Base-by-base conservation (phyloP, 2,113 vertebrate genomes). In the Macroglossus sobrinus region DNA sequence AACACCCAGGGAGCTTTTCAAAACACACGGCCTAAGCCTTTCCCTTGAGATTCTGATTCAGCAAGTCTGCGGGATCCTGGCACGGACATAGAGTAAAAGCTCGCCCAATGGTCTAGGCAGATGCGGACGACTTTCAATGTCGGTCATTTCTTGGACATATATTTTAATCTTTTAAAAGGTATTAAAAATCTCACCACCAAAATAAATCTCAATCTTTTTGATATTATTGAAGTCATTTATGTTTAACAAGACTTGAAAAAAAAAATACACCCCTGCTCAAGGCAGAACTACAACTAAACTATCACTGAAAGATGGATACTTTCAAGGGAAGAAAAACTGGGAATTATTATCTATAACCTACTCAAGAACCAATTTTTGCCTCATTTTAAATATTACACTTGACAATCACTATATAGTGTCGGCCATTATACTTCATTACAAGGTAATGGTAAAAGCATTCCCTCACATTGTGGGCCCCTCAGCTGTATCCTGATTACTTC, bases 101-200 rank as follows among this genome's bases (percentile, higher is more conserved):
- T 94, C 50, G 43, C 28, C 14, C 35, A 63, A n/a, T n/a, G 19
- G 69, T 71, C 28, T 43, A 61, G n/a, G n/a, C 11, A 91, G 61
- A 53, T 79, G 63, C 35, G n/a, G 53, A 72, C 21, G 10, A 57
- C 26, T 80, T 85, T 61, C 4, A 53, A 84, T 84, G 64, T 93
- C 57, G 59, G 26, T 84, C 40, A 92, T 74, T 92, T 91, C 55
- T 95, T 53, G 22, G 38, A 69, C 4, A 61, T 43, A 59, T 16
- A 59, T 26, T 94, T 84, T 53, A 43, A 84, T 28, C 1, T 85
- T 91, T 71, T 50, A 64, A 89, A 89, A 7, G 72, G 35, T 40
- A 72, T 85, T 85, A 72, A 93, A 93, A 72, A 90, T 72, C 55
- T 92, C n/a, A 89, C 66, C 11, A 74, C 15, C 40, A 84, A 89